Evolutionary conservation across 2,113 vertebrate species (phyloP).

Genomic region (Nothobranchius furzeri): DNA sequence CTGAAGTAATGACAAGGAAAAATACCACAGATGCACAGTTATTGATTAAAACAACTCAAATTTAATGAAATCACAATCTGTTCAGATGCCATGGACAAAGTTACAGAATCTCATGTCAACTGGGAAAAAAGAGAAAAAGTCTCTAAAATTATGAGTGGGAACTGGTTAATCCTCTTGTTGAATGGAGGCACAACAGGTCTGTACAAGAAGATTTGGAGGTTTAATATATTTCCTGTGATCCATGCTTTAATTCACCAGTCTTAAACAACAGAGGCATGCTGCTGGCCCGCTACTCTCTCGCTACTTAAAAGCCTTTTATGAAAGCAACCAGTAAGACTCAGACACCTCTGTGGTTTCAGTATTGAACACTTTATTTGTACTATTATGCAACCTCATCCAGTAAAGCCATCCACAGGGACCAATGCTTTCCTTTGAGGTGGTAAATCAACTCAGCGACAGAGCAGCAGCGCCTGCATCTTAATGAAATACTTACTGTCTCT

Average conservation of each 20-base stretch:
- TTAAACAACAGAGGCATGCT: conserved; percentile 4
- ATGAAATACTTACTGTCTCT: conserved; percentile 82
- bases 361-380: conserved; percentile 36
- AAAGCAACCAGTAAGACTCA: conserved; percentile 22
- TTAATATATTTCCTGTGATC: conserved; percentile 11
- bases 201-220: neutral
- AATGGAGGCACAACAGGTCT: conserved; percentile 12
- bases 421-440: conserved; percentile 16
- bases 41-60: too few species aligned
- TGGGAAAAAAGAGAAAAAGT: too few species aligned
- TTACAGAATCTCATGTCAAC: too few species aligned
- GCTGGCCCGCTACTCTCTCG: conserved; percentile 1
- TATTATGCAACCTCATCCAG: conserved; percentile 39
- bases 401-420: conserved; percentile 30
- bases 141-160: too few species aligned
- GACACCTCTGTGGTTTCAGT: conserved; percentile 30
- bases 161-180: conserved; percentile 79
- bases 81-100: too few species aligned
- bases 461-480: conserved; percentile 12
- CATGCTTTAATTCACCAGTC: neutral
- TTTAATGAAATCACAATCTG: too few species aligned
- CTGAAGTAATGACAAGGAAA: too few species aligned
- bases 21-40: too few species aligned
- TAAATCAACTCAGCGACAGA: conserved; percentile 31
- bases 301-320: conserved; percentile 28